Conservation (phyloP, 2,888 invertebrate species). For the Rhabditoides inermis region DNA sequence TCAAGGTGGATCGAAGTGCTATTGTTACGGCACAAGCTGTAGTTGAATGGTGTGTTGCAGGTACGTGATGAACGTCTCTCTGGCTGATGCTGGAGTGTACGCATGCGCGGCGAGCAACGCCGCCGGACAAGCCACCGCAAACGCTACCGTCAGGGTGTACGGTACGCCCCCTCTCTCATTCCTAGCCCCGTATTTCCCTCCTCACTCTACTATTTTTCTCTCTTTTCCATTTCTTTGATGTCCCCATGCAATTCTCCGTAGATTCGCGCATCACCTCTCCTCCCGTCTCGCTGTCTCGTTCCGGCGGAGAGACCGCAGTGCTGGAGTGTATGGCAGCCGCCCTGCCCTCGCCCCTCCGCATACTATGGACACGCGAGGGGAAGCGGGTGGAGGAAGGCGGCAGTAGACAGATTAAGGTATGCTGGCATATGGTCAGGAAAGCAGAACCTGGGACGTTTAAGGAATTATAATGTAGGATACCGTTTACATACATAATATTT, state of each 20-base stretch:
- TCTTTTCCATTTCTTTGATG: neutral
- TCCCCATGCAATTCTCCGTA: slow-evolving; percentile 14
- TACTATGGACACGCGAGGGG: no score
- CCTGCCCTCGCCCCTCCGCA: no score
- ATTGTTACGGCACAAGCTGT: no score
- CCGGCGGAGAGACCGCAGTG: slow-evolving; percentile 10
- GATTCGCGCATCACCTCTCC: slow-evolving; percentile 7
- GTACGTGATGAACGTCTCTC: neutral
- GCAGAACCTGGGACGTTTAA: no score
- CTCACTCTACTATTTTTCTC: neutral
- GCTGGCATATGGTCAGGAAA: no score
- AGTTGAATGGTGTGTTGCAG: no score
- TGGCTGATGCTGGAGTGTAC: slow-evolving; percentile 15
- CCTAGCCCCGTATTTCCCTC: slow-evolving; percentile 1
- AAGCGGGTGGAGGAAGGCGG: no score
- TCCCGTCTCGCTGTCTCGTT: slow-evolving; percentile 4
- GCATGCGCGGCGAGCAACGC: slow-evolving; percentile 26
- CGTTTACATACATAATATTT: no score
- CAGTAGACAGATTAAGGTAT: no score
- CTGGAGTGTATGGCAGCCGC: slow-evolving; percentile 25
- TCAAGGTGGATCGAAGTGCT: no score
- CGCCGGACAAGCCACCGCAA: slow-evolving; percentile 19
- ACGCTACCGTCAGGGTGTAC: slow-evolving; percentile 21
- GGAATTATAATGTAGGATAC: no score
- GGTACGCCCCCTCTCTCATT: slow-evolving; percentile 10